These are phyloP conservation scores for Endomychus coccineus DNA, from an alignment of 2,888 invertebrate species.

Conservation along the genomic window DNA sequence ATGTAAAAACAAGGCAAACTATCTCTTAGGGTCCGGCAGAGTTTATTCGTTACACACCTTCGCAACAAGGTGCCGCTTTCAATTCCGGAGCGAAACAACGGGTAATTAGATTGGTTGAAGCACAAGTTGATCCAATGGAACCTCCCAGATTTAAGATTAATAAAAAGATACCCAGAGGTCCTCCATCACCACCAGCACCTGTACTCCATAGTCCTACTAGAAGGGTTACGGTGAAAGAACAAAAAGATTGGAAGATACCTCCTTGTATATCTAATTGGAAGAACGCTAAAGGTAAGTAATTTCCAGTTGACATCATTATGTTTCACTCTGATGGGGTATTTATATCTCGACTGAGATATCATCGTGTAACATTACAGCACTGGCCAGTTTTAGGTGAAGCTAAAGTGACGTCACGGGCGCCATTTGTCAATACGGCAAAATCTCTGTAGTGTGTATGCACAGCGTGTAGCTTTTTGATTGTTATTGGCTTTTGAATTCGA, in stretches of 20 bases:
- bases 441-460: no score
- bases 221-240: conserved; percentile 96
- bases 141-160: conserved; percentile 98
- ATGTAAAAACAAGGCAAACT: no score
- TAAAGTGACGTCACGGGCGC: no score
- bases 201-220: conserved; percentile 97
- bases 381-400: no score
- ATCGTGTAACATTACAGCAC: no score
- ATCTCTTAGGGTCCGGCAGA: conserved; percentile 73
- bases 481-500: no score
- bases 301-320: no score
- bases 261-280: conserved; percentile 99
- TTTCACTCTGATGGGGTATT: no score
- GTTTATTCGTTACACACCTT: conserved; percentile 96
- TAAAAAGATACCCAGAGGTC: conserved; percentile 97
- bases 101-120: conserved; percentile 92
- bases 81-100: conserved; percentile 97
- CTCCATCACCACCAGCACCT: conserved; percentile 97
- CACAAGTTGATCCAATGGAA: conserved; percentile 95
- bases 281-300: conserved; percentile 77
- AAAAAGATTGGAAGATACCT: conserved; percentile 98
- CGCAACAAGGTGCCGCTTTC: conserved; percentile 89
- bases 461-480: no score
- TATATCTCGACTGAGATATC: no score
- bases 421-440: no score